Evolutionary conservation across 1,140 invertebrate species (phyloP).

Genomic region (Zaprionus inermis): DNA sequence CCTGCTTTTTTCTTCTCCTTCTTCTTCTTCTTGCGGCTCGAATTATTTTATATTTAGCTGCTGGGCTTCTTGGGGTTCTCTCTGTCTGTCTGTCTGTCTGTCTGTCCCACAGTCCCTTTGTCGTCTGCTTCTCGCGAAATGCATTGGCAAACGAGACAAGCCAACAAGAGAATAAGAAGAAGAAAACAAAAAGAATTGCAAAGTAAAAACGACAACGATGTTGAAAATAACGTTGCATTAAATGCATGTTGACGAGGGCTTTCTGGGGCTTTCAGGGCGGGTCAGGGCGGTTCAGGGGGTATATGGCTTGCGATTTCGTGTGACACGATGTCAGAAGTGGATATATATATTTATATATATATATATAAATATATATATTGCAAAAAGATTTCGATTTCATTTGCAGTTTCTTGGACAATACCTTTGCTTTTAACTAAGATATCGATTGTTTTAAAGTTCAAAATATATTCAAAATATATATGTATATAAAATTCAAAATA

Average conservation of each 20-base stretch:
- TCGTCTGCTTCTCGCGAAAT: constrained; percentile 15
- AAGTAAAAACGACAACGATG: not conserved
- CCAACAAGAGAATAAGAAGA: constrained; percentile 11
- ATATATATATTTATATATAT: no score
- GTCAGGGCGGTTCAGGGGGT: no score
- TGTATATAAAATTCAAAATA: no score
- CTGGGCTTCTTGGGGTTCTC: constrained; percentile 31
- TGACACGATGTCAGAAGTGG: constrained; percentile 46
- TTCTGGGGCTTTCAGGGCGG: no score
- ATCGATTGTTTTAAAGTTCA: no score
- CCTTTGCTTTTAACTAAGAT: no score
- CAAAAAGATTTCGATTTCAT: no score
- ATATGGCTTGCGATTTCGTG: constrained; percentile 42
- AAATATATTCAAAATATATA: no score
- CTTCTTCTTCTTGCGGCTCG: constrained; percentile 14
- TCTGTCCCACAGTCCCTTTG: not conserved
- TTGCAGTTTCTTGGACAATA: no score
- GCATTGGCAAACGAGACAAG: constrained; percentile 23
- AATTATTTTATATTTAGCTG: constrained; percentile 53
- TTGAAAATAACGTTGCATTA: constrained; percentile 17
- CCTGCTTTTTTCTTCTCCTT: constrained; percentile 23
- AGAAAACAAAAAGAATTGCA: constrained; percentile 1
- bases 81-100: constrained; percentile 18
- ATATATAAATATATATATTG: no score
- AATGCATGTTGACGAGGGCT: no score